Evolutionary conservation across 2,113 vertebrate genomes (phyloP).

Genomic region (Paramormyrops kingsleyae): DNA sequence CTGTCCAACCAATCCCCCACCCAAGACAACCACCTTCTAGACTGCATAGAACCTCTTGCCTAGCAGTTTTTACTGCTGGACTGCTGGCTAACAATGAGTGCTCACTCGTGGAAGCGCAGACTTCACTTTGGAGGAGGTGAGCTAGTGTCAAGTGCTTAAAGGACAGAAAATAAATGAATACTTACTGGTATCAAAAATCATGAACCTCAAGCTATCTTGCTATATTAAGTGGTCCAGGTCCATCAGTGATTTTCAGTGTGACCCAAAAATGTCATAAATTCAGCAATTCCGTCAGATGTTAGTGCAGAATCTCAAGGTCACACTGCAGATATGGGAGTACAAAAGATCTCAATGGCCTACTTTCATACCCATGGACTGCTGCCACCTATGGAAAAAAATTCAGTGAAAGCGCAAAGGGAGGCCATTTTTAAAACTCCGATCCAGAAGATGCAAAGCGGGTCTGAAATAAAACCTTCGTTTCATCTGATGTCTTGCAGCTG

Average conservation of each 20-base stretch:
- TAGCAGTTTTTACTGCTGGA: neutral
- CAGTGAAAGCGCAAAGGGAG: constrained; percentile 19
- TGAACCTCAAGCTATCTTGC: constrained; percentile 21
- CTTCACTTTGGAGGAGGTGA: neutral
- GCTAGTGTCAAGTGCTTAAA: constrained; percentile 15
- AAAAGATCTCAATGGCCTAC: constrained; percentile 50
- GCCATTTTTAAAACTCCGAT: constrained; percentile 2
- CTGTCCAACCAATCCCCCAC: neutral
- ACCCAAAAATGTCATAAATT: constrained; percentile 50
- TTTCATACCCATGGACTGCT: constrained; percentile 50
- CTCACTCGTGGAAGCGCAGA: neutral
- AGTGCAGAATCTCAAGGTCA: constrained; percentile 44
- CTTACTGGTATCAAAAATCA: constrained; percentile 34
- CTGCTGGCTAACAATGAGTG: neutral
- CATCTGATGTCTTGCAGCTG: neutral
- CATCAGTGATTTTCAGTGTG: constrained; percentile 32
- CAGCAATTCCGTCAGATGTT: constrained; percentile 31
- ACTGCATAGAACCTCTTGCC: neutral
- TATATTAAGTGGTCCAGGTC: constrained; percentile 28
- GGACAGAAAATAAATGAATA: constrained; percentile 33
- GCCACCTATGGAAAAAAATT: constrained; percentile 47
- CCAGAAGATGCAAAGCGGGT: constrained; percentile 13
- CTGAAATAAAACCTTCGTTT: constrained; percentile 16
- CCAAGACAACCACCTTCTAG: neutral
- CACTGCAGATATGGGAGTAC: constrained; percentile 30